Conservation (phyloP, 1,140 invertebrate genomes). For the Ooceraea biroi region DNA sequence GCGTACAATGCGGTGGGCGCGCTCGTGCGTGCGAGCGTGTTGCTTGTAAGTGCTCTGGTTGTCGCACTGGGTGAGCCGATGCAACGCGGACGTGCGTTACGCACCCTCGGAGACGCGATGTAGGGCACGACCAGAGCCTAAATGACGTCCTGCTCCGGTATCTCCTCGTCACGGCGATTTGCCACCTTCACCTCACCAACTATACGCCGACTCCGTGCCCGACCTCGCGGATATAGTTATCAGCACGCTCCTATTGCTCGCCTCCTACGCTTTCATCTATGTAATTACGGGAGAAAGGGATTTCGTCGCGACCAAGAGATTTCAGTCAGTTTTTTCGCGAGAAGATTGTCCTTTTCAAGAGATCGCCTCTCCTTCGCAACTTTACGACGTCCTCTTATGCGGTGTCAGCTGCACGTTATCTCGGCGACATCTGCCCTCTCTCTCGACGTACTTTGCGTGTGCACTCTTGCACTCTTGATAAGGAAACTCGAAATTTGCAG, state of each 20-base stretch:
- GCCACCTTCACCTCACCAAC: slow-evolving; percentile 37
- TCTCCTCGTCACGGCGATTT: background rate
- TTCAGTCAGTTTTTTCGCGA: background rate
- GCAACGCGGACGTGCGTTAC: background rate
- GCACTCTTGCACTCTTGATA: background rate
- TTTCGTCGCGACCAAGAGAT: background rate
- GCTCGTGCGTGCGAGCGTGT: background rate
- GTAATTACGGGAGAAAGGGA: background rate
- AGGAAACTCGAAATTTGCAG: background rate
- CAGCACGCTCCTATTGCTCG: background rate
- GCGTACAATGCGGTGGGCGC: background rate
- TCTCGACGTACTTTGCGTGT: background rate
- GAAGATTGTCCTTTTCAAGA: background rate
- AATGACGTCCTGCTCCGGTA: slow-evolving; percentile 41
- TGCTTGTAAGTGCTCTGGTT: too few relatives aligned
- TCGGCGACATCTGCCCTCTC: background rate
- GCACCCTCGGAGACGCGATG: slow-evolving; percentile 55
- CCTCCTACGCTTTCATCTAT: background rate
- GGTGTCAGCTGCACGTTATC: background rate
- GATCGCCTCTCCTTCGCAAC: background rate
- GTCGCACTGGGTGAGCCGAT: background rate
- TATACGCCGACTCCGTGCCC: background rate
- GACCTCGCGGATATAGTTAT: slow-evolving; percentile 2
- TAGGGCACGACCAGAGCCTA: slow-evolving; percentile 36
- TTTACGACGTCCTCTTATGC: background rate